Conservation (phyloP, 2,888 invertebrate species). For the Erynnis tages region DNA sequence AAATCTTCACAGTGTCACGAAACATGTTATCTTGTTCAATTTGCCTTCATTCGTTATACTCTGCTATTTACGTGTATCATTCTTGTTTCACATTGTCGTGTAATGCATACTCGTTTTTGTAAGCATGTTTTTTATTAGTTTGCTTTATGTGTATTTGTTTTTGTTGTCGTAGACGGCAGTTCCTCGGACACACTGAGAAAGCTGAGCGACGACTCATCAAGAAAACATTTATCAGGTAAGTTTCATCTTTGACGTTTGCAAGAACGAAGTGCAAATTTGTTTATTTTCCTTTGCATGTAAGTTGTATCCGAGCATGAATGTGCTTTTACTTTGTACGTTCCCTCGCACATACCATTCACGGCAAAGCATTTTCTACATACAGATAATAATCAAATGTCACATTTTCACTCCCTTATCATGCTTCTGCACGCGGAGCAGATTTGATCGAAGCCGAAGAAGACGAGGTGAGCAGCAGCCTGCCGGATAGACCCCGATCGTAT, state of each 20-base stretch:
- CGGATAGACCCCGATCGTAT: constrained; percentile 67
- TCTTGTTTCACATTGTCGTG: constrained; percentile 32
- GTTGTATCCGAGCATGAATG: constrained; percentile 56
- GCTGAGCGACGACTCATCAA: constrained; percentile 76
- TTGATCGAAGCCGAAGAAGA: constrained; percentile 82
- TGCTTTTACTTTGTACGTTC: constrained; percentile 49
- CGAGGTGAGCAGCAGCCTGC: constrained; percentile 72
- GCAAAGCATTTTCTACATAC: constrained; percentile 33
- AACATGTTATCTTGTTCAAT: constrained; percentile 33
- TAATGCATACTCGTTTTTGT: constrained; percentile 43
- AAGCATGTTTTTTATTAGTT: constrained; percentile 65
- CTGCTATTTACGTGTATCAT: constrained; percentile 31
- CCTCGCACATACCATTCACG: constrained; percentile 43
- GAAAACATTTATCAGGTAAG: constrained; percentile 80
- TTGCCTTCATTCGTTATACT: constrained; percentile 26
- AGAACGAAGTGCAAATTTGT: constrained; percentile 8
- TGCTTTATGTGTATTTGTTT: constrained; percentile 75
- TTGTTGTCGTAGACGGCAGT: constrained; percentile 79
- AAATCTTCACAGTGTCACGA: constrained; percentile 37
- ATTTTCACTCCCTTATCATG: constrained; percentile 46
- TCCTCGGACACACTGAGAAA: constrained; percentile 73
- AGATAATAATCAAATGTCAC: constrained; percentile 39
- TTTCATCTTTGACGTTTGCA: constrained; percentile 31
- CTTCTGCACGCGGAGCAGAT: constrained; percentile 69
- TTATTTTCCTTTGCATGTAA: constrained; percentile 46